Conservation (phyloP, 2,797 vertebrate genomes). For the Coregonus suidteri region DNA sequence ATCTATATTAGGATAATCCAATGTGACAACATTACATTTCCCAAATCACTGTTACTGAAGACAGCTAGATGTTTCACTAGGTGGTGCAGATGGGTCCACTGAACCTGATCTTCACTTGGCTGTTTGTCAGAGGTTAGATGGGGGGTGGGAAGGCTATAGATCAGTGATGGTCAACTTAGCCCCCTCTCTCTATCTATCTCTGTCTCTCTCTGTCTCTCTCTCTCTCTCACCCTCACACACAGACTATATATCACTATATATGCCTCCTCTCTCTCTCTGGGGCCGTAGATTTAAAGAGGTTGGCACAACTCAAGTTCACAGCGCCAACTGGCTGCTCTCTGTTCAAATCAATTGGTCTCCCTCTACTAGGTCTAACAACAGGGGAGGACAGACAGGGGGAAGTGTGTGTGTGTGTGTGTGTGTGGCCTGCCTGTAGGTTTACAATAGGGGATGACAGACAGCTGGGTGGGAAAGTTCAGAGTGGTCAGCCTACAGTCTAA, state of each 20-base stretch:
- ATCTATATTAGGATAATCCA: background rate
- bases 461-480: background rate
- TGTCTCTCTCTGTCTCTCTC: background rate
- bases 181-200: background rate
- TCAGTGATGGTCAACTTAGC: constrained; percentile 29
- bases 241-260: too few relatives aligned
- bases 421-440: too few relatives aligned
- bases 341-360: background rate
- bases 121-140: constrained; percentile 10
- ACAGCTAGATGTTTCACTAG: constrained; percentile 5
- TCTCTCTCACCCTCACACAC: too few relatives aligned
- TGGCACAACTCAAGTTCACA: constrained; percentile 25
- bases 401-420: background rate
- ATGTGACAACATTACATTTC: background rate
- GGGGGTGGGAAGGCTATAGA: constrained; percentile 28
- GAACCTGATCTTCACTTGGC: constrained; percentile 18
- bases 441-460: too few relatives aligned
- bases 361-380: constrained; percentile 14
- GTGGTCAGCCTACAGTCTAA: background rate
- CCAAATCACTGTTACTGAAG: background rate
- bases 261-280: background rate
- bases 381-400: background rate
- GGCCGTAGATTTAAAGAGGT: constrained; percentile 16
- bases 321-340: background rate
- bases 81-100: constrained; percentile 25